Conservation (phyloP, 2,888 invertebrate genomes). For the Erebia palarica region DNA sequence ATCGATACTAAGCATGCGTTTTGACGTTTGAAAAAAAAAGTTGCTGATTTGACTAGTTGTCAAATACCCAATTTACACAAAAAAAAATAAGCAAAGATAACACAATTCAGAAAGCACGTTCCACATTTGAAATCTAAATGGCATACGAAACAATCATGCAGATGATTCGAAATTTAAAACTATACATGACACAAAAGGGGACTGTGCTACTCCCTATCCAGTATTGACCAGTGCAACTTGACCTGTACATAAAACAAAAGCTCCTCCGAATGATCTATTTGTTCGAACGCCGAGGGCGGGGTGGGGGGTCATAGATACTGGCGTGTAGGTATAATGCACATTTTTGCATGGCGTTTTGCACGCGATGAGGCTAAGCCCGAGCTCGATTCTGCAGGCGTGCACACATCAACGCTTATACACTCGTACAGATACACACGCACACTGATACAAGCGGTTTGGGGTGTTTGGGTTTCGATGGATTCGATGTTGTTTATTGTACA, state of each 20-base stretch:
- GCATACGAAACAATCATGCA: conserved; percentile 40
- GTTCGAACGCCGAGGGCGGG: conserved; percentile 49
- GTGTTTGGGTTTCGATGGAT: conserved; percentile 7
- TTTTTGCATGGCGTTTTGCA: conserved; percentile 77
- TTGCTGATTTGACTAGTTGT: too few species aligned
- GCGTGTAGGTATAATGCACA: conserved; percentile 69
- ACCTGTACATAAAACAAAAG: conserved; percentile 57
- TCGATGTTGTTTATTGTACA: background rate
- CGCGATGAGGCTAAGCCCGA: conserved; percentile 65
- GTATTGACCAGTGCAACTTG: conserved; percentile 57
- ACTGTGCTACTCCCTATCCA: conserved; percentile 56
- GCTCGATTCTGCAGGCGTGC: conserved; percentile 69
- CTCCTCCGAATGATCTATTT: conserved; percentile 57
- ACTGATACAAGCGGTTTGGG: conserved; percentile 7
- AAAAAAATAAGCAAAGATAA: too few species aligned
- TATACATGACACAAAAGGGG: conserved; percentile 67
- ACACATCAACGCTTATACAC: conserved; percentile 44
- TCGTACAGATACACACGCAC: conserved; percentile 36
- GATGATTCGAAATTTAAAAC: conserved; percentile 41
- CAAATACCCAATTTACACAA: too few species aligned
- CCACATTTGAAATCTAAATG: conserved; percentile 34
- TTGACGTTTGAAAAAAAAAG: too few species aligned
- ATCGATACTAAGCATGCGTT: too few species aligned
- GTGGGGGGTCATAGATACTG: conserved; percentile 62
- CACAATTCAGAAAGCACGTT: conserved; percentile 10